phyloP scores from a whole-genome alignment of 2,113 vertebrate genomes.

The Sarotherodon lohbergeri region DNA sequence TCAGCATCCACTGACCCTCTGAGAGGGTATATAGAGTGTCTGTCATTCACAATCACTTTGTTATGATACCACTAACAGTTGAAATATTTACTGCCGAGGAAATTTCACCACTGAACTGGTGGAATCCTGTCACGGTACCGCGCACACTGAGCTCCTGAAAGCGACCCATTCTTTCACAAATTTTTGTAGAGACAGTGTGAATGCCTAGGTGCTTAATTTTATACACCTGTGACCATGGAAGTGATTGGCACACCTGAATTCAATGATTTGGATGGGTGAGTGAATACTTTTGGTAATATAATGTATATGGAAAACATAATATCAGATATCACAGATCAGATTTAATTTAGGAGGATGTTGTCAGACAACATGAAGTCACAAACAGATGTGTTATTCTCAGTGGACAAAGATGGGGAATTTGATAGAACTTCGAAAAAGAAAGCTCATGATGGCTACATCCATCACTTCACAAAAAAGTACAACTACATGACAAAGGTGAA shows the following conservation, averaged over 20 bases:
- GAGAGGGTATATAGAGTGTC: too few relatives aligned
- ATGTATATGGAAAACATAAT: background rate
- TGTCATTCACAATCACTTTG: too few relatives aligned
- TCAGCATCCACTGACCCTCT: too few relatives aligned
- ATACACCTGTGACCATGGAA: background rate
- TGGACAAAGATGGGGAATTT: background rate
- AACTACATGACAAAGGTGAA: background rate
- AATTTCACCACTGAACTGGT: too few relatives aligned
- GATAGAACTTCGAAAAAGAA: background rate
- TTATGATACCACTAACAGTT: too few relatives aligned
- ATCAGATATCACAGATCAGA: background rate
- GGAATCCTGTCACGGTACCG: too few relatives aligned
- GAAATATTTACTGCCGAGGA: too few relatives aligned
- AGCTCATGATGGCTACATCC: background rate
- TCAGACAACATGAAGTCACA: background rate
- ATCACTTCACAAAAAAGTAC: background rate
- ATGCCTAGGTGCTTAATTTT: background rate
- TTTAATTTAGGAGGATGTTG: background rate
- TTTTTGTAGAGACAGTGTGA: background rate
- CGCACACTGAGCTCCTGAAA: background rate
- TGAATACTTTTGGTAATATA: background rate
- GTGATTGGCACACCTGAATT: background rate
- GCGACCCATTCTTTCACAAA: background rate
- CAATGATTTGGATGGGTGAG: background rate
- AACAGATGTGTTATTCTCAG: background rate